phyloP scores from a whole-genome alignment of 2,888 invertebrate species.

The Acronicta psi region DNA sequence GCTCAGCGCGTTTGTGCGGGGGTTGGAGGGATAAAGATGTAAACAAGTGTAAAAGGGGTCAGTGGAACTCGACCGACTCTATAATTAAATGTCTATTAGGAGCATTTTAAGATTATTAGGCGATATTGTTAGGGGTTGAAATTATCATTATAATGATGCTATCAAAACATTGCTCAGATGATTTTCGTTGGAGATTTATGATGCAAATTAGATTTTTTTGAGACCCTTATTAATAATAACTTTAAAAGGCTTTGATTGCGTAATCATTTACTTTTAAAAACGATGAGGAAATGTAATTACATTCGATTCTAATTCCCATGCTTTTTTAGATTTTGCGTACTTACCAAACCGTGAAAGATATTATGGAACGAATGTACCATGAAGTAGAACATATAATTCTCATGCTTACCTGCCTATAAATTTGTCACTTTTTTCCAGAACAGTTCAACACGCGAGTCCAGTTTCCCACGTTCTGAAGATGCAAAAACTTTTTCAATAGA shows the following conservation, averaged over 20 bases:
- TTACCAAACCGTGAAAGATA: slow-evolving; percentile 9
- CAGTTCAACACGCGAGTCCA: slow-evolving; percentile 53
- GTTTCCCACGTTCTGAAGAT: slow-evolving; percentile 75
- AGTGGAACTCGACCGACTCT: slow-evolving; percentile 80
- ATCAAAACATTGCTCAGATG: slow-evolving; percentile 70
- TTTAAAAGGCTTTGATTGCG: slow-evolving; percentile 24
- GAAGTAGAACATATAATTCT: slow-evolving; percentile 25
- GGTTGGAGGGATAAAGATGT: slow-evolving; percentile 86
- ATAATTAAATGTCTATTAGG: slow-evolving; percentile 88
- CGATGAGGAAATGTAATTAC: slow-evolving; percentile 4
- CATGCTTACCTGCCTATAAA: slow-evolving; percentile 50
- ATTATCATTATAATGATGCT: slow-evolving; percentile 75
- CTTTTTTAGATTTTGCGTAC: slow-evolving; percentile 9
- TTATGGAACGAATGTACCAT: slow-evolving; percentile 22
- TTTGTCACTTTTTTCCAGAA: slow-evolving; percentile 63
- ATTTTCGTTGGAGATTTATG: slow-evolving; percentile 65
- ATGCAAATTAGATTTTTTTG: slow-evolving; percentile 60
- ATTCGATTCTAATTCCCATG: slow-evolving; percentile 3
- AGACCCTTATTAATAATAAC: slow-evolving; percentile 52
- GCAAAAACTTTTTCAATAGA: slow-evolving; percentile 73
- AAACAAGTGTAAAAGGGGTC: slow-evolving; percentile 89
- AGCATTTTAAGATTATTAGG: slow-evolving; percentile 83
- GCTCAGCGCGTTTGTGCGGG: slow-evolving; percentile 77
- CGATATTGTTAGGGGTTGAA: slow-evolving; percentile 77
- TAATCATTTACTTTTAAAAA: slow-evolving; percentile 10